These are phyloP conservation scores for Meleagris gallopavo DNA, from an alignment of 2,113 vertebrate species.

Conservation along the genomic window DNA sequence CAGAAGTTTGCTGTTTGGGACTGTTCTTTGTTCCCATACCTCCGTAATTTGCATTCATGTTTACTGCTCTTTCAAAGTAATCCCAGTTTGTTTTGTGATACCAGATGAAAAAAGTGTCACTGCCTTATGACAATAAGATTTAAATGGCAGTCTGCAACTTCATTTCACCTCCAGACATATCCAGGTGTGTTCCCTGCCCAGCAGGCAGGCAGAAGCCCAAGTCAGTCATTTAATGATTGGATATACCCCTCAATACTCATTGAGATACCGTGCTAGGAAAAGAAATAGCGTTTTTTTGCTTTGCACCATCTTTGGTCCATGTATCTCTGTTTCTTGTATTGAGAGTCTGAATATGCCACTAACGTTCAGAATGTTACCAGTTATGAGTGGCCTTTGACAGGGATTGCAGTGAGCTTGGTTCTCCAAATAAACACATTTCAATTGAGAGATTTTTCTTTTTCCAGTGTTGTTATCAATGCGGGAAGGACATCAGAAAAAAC, in stretches of 20 bases:
- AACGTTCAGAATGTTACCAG: not conserved
- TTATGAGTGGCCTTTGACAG: not conserved
- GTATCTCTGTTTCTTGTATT: not conserved
- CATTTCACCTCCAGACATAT: not conserved
- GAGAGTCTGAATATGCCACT: fast-evolving
- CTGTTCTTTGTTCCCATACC: not conserved
- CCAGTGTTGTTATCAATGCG: not conserved
- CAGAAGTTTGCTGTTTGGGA: not conserved
- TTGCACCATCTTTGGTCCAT: not conserved
- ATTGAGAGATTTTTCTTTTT: not conserved
- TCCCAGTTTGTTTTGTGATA: not conserved
- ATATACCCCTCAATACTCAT: not conserved
- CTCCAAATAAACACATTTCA: not conserved
- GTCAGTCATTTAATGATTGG: not conserved
- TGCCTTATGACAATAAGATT: not conserved
- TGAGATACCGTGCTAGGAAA: not conserved
- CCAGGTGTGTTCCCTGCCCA: not conserved
- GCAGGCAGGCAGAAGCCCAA: not conserved
- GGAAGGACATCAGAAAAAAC: not conserved
- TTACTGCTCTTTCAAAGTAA: not conserved
- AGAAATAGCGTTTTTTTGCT: not conserved
- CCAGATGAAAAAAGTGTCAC: not conserved
- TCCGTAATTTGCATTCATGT: not conserved
- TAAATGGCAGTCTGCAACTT: not conserved
- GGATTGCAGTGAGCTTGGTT: not conserved